A percentile compares a stretch with the other conserved stretches of the same genome.
Conservation (phyloP, 2,797 vertebrate species). For the Antrozous pallidus region DNA sequence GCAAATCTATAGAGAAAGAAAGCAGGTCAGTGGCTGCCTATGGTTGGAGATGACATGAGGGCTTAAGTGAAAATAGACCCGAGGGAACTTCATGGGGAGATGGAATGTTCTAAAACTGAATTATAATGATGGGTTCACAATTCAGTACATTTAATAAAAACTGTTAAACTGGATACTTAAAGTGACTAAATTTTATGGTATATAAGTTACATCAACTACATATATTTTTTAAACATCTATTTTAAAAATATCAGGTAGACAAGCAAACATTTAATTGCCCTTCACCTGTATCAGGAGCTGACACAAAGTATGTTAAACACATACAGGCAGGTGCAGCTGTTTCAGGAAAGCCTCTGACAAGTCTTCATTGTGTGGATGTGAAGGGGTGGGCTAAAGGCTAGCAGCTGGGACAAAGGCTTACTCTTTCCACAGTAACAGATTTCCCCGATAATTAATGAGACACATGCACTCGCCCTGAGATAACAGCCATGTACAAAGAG, state of each 20-base stretch:
- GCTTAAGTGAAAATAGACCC: not conserved
- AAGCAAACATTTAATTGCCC: not conserved
- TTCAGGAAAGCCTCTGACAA: not conserved
- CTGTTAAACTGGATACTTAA: not conserved
- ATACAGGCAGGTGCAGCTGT: not conserved
- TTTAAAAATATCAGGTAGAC: not conserved
- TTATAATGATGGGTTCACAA: not conserved
- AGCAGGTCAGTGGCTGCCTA: not conserved
- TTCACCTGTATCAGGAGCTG: not conserved
- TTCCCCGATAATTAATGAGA: not conserved
- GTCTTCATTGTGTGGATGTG: not conserved
- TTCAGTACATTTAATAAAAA: not conserved
- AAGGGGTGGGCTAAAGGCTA: not conserved
- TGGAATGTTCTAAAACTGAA: not conserved
- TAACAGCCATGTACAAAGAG: not conserved
- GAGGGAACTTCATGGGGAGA: not conserved
- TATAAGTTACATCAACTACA: not conserved
- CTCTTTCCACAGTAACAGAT: not conserved
- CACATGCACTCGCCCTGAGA: not conserved
- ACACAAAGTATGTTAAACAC: not conserved
- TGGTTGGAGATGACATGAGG: not conserved
- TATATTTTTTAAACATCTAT: not conserved
- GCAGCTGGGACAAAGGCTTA: not conserved
- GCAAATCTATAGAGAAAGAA: not conserved
- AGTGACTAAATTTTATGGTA: not conserved